A percentile compares a stretch with the other conserved stretches of the same genome.
Conservation (phyloP, 2,888 invertebrate genomes). For the Coleophora flavipennella region DNA sequence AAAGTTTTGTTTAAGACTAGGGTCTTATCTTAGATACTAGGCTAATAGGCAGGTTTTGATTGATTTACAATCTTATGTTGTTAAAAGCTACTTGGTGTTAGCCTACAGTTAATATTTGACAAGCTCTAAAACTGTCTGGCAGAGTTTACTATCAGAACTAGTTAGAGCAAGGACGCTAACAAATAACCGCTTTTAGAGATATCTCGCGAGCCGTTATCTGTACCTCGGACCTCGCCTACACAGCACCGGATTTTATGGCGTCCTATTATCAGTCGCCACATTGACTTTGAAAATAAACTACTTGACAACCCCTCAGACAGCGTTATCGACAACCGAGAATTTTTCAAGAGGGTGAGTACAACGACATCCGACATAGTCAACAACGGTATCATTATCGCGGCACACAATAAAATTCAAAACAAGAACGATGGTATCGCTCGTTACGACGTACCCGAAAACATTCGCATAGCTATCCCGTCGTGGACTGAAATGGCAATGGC, state of each 20-base stretch:
- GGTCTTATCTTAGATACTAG: too few relatives aligned
- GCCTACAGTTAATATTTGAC: too few relatives aligned
- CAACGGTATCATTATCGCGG: conserved; percentile 1
- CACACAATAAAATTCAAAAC: conserved; percentile 31
- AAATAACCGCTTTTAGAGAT: conserved; percentile 60
- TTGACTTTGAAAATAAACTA: conserved; percentile 57
- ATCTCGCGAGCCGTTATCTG: conserved; percentile 43
- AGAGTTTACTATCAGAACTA: conserved; percentile 36
- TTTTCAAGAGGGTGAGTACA: conserved; percentile 22
- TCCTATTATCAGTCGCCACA: conserved; percentile 54
- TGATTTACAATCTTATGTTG: conserved; percentile 1
- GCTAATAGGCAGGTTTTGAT: neutral
- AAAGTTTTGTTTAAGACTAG: too few relatives aligned
- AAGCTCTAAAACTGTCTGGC: too few relatives aligned
- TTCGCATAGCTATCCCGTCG: conserved; percentile 40
- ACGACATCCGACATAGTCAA: neutral
- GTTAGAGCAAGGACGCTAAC: conserved; percentile 41
- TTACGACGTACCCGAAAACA: conserved; percentile 60
- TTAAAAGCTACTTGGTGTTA: conserved; percentile 12
- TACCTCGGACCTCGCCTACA: conserved; percentile 43
- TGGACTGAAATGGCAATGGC: conserved; percentile 38
- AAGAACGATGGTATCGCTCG: conserved; percentile 28
- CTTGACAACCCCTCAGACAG: conserved; percentile 28
- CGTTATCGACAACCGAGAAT: conserved; percentile 30
- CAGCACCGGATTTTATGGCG: conserved; percentile 46